A percentile compares a stretch with the other conserved stretches of the same genome.
These are phyloP conservation scores for Chymomyza caudatula DNA, from an alignment of 2,888 invertebrate species.

Conservation along the genomic window DNA sequence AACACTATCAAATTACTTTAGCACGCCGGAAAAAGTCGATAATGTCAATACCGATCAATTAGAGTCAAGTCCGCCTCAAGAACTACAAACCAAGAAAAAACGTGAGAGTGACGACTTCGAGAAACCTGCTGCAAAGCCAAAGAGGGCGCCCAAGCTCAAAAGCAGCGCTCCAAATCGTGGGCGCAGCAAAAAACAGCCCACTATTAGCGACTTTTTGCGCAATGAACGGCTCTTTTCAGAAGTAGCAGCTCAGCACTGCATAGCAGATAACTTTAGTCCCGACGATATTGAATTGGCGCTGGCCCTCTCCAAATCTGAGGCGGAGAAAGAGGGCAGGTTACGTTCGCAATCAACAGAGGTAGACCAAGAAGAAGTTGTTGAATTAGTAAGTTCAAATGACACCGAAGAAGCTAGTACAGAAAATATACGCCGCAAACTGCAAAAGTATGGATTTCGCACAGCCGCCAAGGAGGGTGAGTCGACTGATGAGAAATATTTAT, in stretches of 20 bases:
- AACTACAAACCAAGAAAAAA: slow-evolving; percentile 33
- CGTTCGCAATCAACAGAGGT: slow-evolving; percentile 25
- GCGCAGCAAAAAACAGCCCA: slow-evolving; percentile 61
- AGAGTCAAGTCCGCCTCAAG: neutral
- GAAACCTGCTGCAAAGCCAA: slow-evolving; percentile 44
- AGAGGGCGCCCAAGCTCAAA: slow-evolving; percentile 63
- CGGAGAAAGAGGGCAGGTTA: slow-evolving; percentile 47
- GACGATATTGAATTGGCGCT: slow-evolving; percentile 84
- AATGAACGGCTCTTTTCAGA: slow-evolving; percentile 75
- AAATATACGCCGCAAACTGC: slow-evolving; percentile 79
- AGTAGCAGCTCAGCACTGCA: slow-evolving; percentile 74
- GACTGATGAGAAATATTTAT: neutral
- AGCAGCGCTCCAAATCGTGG: slow-evolving; percentile 17
- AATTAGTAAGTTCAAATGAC: slow-evolving; percentile 23
- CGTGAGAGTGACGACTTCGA: slow-evolving; percentile 46
- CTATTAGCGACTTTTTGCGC: slow-evolving; percentile 72
- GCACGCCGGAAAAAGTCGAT: slow-evolving; percentile 30
- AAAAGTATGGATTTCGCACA: slow-evolving; percentile 81
- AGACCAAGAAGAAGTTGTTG: slow-evolving; percentile 39
- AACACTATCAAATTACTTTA: slow-evolving; percentile 62
- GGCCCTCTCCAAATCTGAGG: slow-evolving; percentile 82
- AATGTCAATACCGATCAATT: neutral
- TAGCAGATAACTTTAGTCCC: slow-evolving; percentile 80
- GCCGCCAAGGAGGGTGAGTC: slow-evolving; percentile 66
- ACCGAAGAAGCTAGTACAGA: slow-evolving; percentile 43